Base-by-base conservation (phyloP, 2,113 vertebrate species). In the Ondatra zibethicus region DNA sequence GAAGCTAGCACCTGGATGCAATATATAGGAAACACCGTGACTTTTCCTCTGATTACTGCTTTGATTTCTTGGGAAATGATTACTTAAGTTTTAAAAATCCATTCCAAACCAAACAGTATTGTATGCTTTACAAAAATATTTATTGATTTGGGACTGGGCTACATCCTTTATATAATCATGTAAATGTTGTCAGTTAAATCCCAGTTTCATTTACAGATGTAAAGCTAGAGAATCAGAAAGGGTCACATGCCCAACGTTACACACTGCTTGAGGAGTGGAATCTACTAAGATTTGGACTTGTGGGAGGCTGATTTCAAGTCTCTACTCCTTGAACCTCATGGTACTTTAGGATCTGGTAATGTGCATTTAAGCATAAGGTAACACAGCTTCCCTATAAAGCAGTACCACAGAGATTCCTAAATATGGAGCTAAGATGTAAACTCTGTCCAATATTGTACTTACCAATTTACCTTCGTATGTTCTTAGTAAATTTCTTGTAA, bases 21-120 rank as follows among this genome's bases (percentile, higher is more conserved):
- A 89, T 68, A 66, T 36, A 87, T 33, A 93, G 29, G 68, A 93
- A 89, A 75, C 13, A 88, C 77, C 45, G n/a, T 70, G 68, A 66
- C 29, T 87, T 82, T 97, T 88, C 81, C 55, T 90, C 39, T 95
- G 80, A 66, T 90, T 87, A 66, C 36, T 78, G 25, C 89, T 90
- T 55, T 95, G 85, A 92, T 72, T 92, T 84, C 55, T n/a, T 88
- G 29, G 92, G 85, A 85, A 47, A 36, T 31, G 29, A 58, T 72
- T 96, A 14, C 76, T 91, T 61, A 89, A 27, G 76, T 77, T 58
- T 81, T 65, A 85, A 85, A 65, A 76, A 76, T 85, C 1, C 76
- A 81, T 81, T 82, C 55, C 42, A 89, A 95, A 76, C 31, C 86
- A 55, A 70, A 73, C 75, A 11, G 17, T 52, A 88, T 76, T 13